Evolutionary conservation across 2,797 vertebrate genomes (phyloP).

Genomic region (Aythya fuligula): DNA sequence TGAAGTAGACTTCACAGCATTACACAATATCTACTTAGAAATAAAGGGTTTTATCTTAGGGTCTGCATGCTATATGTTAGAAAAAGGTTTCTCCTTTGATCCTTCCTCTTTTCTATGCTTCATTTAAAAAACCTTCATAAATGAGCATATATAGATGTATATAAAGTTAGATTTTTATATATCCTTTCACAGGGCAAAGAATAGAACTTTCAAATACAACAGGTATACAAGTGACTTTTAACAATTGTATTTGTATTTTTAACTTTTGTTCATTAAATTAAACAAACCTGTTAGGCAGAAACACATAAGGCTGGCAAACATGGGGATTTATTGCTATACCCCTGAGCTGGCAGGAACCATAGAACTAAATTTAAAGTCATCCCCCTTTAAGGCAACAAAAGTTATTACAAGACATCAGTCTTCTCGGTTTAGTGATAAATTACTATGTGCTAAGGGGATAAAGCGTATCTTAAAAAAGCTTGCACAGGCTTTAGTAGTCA

Average conservation of each 20-base stretch:
- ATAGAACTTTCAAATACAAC: neutral
- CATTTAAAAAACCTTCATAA: neutral
- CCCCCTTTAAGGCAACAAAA: constrained; percentile 75
- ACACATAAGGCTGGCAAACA: neutral
- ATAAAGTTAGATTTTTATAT: neutral
- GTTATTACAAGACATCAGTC: constrained; percentile 78
- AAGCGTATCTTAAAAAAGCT: constrained; percentile 81
- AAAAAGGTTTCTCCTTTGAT: neutral
- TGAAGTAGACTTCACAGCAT: neutral
- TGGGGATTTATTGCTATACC: constrained; percentile 12
- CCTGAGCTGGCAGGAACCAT: constrained; percentile 43
- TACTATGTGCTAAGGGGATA: constrained; percentile 85
- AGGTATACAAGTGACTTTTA: neutral
- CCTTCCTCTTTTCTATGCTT: neutral
- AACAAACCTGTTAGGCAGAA: neutral
- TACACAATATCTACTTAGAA: neutral
- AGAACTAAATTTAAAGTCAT: constrained; percentile 77
- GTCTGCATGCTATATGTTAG: neutral
- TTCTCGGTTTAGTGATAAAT: constrained; percentile 86
- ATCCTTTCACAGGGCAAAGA: neutral
- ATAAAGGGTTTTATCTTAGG: neutral
- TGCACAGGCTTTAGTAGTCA: constrained; percentile 83
- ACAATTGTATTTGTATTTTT: neutral
- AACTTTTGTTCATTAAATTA: neutral
- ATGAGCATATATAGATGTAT: neutral